phyloP scores from a whole-genome alignment of 2,797 vertebrate species.

The Helicolenus hilgendorfi region DNA sequence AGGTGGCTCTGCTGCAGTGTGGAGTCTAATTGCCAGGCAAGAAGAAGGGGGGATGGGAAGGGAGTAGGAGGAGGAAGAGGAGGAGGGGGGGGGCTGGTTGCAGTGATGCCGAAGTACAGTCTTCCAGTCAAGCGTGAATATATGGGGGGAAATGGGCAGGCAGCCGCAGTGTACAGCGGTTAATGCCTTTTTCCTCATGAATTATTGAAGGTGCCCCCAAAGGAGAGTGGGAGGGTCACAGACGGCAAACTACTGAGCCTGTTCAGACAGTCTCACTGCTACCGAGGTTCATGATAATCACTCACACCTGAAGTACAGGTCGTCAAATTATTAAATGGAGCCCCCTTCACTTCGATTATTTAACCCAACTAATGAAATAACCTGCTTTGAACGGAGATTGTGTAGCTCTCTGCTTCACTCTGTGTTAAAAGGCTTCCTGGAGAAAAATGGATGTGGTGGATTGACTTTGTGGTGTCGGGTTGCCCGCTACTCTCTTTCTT shows the following conservation, averaged over 20 bases:
- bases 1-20: conserved; percentile 82
- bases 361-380: not conserved
- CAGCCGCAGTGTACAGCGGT: conserved; percentile 59
- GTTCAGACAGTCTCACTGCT: conserved; percentile 34
- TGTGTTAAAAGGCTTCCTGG: conserved; percentile 42
- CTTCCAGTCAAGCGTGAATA: conserved; percentile 63
- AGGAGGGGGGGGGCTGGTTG: conserved; percentile 64
- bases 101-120: conserved; percentile 82
- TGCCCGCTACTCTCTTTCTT: conserved; percentile 14
- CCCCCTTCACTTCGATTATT: conserved; percentile 1
- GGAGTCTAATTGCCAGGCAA: conserved; percentile 78
- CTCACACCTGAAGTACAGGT: conserved; percentile 6
- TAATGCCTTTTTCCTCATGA: conserved; percentile 78
- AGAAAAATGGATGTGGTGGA: conserved; percentile 50
- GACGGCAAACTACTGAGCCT: conserved; percentile 30
- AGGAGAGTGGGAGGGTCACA: conserved; percentile 60
- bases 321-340: conserved; percentile 14
- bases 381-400: not conserved
- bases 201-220: conserved; percentile 81
- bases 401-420: not conserved
- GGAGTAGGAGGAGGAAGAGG: conserved; percentile 59
- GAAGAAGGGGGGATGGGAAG: conserved; percentile 59
- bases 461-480: conserved; percentile 73
- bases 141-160: conserved; percentile 32
- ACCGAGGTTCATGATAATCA: conserved; percentile 30